Evolutionary conservation across 1,140 invertebrate species (phyloP).

Genomic region (Zaprionus gabonicus): DNA sequence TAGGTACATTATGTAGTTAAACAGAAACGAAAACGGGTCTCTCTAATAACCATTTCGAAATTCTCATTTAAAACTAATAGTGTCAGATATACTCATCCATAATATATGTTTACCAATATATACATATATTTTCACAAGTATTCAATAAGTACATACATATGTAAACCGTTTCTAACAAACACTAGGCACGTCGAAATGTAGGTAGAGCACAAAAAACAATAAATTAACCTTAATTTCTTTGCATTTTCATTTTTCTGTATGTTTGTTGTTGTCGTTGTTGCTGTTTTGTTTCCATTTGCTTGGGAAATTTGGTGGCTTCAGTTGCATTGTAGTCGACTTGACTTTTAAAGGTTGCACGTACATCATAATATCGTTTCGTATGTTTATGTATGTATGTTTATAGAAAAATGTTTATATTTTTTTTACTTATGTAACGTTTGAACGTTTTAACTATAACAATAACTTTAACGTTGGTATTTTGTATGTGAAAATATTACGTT

Average conservation of each 20-base stretch:
- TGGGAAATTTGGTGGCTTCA: slow-evolving; percentile 78
- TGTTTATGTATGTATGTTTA: slow-evolving; percentile 34
- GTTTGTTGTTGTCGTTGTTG: slow-evolving; percentile 36
- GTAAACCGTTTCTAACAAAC: slow-evolving; percentile 80
- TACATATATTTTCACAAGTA: slow-evolving; percentile 54
- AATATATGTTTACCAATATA: slow-evolving; percentile 55
- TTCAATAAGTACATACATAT: slow-evolving; percentile 54
- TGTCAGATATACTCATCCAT: slow-evolving; percentile 56
- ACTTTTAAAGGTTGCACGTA: slow-evolving; percentile 68
- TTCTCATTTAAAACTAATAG: slow-evolving; percentile 64
- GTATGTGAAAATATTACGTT: slow-evolving; percentile 52
- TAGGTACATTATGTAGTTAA: slow-evolving; percentile 35
- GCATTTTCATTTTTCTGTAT: not conserved
- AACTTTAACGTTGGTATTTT: slow-evolving; percentile 69
- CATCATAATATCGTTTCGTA: slow-evolving; percentile 39
- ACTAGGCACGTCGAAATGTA: slow-evolving; percentile 80
- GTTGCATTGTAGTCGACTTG: slow-evolving; percentile 70
- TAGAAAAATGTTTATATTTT: slow-evolving; percentile 62
- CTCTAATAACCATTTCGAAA: slow-evolving; percentile 42
- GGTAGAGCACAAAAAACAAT: slow-evolving; percentile 70
- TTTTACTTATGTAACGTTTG: slow-evolving; percentile 46
- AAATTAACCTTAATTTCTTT: slow-evolving; percentile 32
- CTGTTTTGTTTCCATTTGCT: slow-evolving; percentile 70
- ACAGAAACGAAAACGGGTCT: slow-evolving; percentile 33
- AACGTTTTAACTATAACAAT: slow-evolving; percentile 74